Percentiles rank a stretch among this genome's conserved stretches.
Conservation (phyloP, 2,797 vertebrate genomes). For the Xerus rutilus region DNA sequence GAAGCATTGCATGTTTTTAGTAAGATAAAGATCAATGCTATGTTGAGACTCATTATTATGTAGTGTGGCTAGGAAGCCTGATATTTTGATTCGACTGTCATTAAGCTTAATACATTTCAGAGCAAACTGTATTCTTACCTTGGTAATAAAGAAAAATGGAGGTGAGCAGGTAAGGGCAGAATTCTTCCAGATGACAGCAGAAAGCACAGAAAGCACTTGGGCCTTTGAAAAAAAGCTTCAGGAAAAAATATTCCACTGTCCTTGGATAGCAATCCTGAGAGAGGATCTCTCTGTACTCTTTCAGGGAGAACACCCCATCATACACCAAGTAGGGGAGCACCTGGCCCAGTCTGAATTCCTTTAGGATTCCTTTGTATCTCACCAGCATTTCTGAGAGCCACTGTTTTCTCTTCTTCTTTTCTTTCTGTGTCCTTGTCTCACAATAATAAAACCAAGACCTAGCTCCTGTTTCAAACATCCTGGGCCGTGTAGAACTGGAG, state of each 20-base stretch:
- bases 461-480: slow-evolving; percentile 92
- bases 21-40: neutral
- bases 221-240: slow-evolving; percentile 93
- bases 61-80: too few relatives aligned
- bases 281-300: slow-evolving; percentile 94
- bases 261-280: slow-evolving; percentile 89
- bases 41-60: neutral
- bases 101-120: slow-evolving; percentile 63
- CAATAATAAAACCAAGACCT: slow-evolving; percentile 92
- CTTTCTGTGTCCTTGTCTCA: slow-evolving; percentile 88
- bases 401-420: slow-evolving; percentile 88
- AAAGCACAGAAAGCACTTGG: slow-evolving; percentile 93
- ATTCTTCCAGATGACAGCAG: slow-evolving; percentile 94
- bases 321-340: slow-evolving; percentile 94
- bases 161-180: slow-evolving; percentile 94
- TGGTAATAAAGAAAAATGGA: slow-evolving; percentile 93
- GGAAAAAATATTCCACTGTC: slow-evolving; percentile 92
- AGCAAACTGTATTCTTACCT: slow-evolving; percentile 90
- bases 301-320: slow-evolving; percentile 93
- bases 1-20: neutral
- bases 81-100: neutral
- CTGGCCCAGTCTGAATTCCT: slow-evolving; percentile 91
- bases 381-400: slow-evolving; percentile 90
- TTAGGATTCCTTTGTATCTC: slow-evolving; percentile 91
- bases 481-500: slow-evolving; percentile 83